Percentiles rank a stretch among this genome's conserved stretches.
Conservation (phyloP, 30 jellyfish, hydroid and myxozoan species). For the Turritopsis rubra region DNA sequence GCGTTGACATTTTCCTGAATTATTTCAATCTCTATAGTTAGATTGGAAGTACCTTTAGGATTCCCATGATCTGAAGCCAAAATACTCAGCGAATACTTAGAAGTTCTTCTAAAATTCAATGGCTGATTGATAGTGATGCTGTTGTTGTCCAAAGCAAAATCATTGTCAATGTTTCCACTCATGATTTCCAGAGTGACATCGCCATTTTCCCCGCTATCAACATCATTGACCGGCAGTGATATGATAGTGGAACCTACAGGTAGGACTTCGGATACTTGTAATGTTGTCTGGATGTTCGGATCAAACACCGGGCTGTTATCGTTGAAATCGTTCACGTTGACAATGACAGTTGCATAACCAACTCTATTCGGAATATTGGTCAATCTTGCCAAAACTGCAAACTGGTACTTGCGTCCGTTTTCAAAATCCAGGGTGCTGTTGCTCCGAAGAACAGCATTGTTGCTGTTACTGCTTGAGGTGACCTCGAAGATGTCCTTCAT, state of each 20-base stretch:
- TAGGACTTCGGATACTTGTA: background rate
- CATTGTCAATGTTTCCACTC: background rate
- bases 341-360: background rate
- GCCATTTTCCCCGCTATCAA: constrained; percentile 16
- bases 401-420: background rate
- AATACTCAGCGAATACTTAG: background rate
- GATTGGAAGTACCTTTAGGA: background rate
- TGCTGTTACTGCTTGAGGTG: background rate
- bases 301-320: background rate
- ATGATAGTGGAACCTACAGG: constrained; percentile 1
- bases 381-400: background rate
- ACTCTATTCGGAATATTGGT: background rate
- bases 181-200: background rate
- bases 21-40: background rate
- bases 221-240: background rate
- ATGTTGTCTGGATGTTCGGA: background rate
- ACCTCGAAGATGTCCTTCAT: background rate
- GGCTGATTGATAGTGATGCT: background rate
- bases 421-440: background rate
- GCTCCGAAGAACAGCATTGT: background rate
- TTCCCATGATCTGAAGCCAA: background rate
- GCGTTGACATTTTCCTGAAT: background rate
- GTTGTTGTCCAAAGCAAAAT: background rate
- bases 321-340: background rate
- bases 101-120: background rate